Conservation (phyloP, 2,113 vertebrate genomes). For the Myiopsitta monachus region DNA sequence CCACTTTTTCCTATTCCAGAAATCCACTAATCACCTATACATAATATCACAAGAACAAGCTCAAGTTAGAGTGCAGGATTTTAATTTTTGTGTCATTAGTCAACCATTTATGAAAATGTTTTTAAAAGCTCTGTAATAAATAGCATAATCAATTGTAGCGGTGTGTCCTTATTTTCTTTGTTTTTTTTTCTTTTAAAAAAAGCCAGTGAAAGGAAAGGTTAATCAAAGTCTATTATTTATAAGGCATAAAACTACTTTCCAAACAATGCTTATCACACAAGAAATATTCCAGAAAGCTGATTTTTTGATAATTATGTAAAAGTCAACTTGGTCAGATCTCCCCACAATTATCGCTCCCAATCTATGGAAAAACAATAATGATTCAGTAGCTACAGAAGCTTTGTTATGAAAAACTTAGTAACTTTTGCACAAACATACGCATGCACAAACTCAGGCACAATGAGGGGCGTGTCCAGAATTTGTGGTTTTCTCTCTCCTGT, state of each 20-base stretch:
- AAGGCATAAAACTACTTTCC: conserved; percentile 31
- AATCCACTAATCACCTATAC: conserved; percentile 41
- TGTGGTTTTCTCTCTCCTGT: not conserved
- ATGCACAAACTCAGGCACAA: not conserved
- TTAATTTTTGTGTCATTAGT: conserved; percentile 35
- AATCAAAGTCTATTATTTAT: not conserved
- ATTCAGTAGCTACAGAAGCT: not conserved
- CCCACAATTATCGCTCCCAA: not conserved
- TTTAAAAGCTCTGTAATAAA: conserved; percentile 23
- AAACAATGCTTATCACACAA: conserved; percentile 6
- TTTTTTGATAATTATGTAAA: not conserved
- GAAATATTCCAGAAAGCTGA: conserved; percentile 13
- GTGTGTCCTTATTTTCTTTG: not conserved
- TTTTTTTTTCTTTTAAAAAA: not conserved
- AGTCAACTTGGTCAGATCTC: not conserved
- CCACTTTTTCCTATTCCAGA: conserved; percentile 24
- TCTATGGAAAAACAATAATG: not conserved
- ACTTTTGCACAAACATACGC: not conserved
- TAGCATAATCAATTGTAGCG: not conserved
- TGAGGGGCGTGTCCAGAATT: not conserved
- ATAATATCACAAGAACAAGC: conserved; percentile 44
- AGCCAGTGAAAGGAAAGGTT: not conserved
- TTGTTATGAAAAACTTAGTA: not conserved
- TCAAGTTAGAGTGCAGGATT: not conserved
- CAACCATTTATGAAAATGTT: not conserved